Conservation (phyloP, 2,113 vertebrate species). For the Sander lucioperca region DNA sequence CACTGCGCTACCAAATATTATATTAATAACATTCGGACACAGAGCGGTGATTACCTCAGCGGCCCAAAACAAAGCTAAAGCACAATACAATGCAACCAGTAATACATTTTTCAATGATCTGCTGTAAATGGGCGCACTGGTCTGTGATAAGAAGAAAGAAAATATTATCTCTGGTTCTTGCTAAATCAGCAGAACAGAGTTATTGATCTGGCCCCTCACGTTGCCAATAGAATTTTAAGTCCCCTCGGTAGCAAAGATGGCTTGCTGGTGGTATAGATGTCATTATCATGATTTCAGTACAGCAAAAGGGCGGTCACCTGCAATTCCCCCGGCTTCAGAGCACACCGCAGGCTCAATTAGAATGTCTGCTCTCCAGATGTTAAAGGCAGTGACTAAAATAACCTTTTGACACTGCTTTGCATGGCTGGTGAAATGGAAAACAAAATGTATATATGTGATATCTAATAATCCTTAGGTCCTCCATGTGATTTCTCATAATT, state of each 20-base stretch:
- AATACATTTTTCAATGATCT: slow-evolving; percentile 94
- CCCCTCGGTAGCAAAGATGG: slow-evolving; percentile 47
- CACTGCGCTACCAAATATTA: slow-evolving; percentile 56
- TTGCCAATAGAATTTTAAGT: slow-evolving; percentile 84
- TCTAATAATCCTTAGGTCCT: neutral
- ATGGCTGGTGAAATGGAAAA: slow-evolving; percentile 15
- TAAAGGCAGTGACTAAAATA: slow-evolving; percentile 35
- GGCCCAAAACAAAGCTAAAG: slow-evolving; percentile 86
- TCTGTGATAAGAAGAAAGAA: slow-evolving; percentile 89
- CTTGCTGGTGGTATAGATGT: slow-evolving; percentile 66
- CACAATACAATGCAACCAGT: slow-evolving; percentile 85
- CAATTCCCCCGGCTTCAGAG: slow-evolving; percentile 41
- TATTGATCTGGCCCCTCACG: slow-evolving; percentile 91
- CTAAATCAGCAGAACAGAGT: slow-evolving; percentile 93
- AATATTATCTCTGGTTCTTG: slow-evolving; percentile 91
- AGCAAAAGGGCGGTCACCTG: slow-evolving; percentile 59
- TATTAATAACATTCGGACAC: slow-evolving; percentile 81
- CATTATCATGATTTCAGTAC: slow-evolving; percentile 69
- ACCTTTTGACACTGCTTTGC: slow-evolving; percentile 20
- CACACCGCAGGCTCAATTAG: slow-evolving; percentile 30
- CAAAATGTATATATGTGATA: neutral
- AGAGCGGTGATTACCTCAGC: slow-evolving; percentile 84
- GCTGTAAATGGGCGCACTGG: slow-evolving; percentile 88
- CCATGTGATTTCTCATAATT: neutral
- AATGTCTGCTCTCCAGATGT: slow-evolving; percentile 57